Percentiles rank a stretch among this genome's conserved stretches.
These are phyloP conservation scores for Chrysemys picta DNA, from an alignment of 2,113 vertebrate species.

Conservation along the genomic window DNA sequence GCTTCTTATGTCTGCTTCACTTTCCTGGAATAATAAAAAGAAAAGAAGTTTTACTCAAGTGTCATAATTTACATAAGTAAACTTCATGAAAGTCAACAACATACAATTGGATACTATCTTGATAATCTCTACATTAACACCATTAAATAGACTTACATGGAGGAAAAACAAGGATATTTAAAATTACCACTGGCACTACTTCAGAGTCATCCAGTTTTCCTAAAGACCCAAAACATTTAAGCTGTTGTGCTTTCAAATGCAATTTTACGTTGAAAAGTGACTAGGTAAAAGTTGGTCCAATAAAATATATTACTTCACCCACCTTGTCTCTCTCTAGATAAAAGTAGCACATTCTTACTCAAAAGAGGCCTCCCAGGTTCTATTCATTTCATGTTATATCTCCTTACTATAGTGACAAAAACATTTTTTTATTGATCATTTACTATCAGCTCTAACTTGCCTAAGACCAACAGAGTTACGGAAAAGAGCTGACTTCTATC, in stretches of 20 bases:
- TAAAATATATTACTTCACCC: background rate
- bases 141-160: fast-evolving
- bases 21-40: constrained; percentile 42
- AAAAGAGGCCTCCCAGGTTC: constrained; percentile 11
- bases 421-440: fast-evolving
- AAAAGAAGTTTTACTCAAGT: background rate
- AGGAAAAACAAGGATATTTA: background rate
- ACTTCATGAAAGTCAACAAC: background rate
- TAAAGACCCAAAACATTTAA: background rate
- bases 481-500: fast-evolving
- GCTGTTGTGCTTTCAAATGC: constrained; percentile 6
- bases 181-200: background rate
- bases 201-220: fast-evolving
- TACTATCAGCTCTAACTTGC: fast-evolving
- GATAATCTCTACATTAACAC: background rate
- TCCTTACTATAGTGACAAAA: background rate
- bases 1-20: background rate
- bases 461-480: fast-evolving
- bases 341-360: background rate
- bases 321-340: background rate
- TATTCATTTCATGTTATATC: background rate
- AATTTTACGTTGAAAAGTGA: background rate
- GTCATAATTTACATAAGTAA: background rate
- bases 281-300: background rate
- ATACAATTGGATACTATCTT: background rate